Base-by-base conservation (phyloP, 2,797 vertebrate genomes). In the Hylomyscus alleni region DNA sequence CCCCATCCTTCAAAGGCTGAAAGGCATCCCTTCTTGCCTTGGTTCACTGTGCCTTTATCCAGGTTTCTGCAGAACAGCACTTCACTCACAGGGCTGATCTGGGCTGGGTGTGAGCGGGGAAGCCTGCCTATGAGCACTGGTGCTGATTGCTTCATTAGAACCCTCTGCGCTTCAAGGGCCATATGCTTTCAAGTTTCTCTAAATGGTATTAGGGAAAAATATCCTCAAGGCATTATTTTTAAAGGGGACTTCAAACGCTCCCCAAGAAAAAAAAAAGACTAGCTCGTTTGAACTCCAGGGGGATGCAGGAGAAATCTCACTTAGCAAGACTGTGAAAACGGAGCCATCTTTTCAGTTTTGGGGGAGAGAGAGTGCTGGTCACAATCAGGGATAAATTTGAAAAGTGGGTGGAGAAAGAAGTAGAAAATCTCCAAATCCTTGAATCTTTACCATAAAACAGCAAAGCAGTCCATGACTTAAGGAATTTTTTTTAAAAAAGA, bases 141-240 rank as follows among this genome's bases (percentile, higher is more conserved):
- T 92, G 96, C 98, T 98, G 98, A 98, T 98, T 97, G 94, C 97
- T 98, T 98, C 98, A 98, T 97, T 98, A 98, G 97, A 98, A 97
- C 90, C 92, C 98, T 95, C 94, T 95, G 97, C 77, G 90, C 97
- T 98, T 98, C 97, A 96, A 95, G 97, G 98, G 97, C 97, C 98
- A 98, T 98, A 98, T 97, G 97, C 98, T 99, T 98, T 98, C 98
- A 98, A 98, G 98, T 98, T 98, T 97, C 98, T 98, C 98, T 98
- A 98, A 98, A 97, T 97, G 97, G 96, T 97, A 97, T 98, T 98
- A 98, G 97, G 98, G 95, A 94, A 98, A 99, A 98, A 98, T 98
- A 98, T 98, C 98, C 98, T 98, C 93, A 88, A 98, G 98, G 98
- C 98, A 98, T 98, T 98, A 98, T 98, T 98, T 98, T 98, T 98